A percentile compares a stretch with the other conserved stretches of the same genome.
These are phyloP conservation scores for Mimachlamys varia DNA, from an alignment of 2,888 invertebrate genomes.

Conservation along the genomic window DNA sequence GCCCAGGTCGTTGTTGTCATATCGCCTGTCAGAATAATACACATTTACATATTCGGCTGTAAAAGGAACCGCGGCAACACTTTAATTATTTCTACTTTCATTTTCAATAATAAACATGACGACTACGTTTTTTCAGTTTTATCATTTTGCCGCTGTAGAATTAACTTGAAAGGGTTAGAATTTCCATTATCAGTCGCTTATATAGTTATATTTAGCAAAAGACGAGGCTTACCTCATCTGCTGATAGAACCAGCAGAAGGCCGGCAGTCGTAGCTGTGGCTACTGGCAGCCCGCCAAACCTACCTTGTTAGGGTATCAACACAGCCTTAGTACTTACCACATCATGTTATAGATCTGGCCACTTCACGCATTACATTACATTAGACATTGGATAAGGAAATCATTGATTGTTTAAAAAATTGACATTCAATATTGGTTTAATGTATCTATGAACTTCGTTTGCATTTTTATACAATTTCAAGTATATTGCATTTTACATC, in stretches of 20 bases:
- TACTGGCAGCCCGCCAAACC: not conserved
- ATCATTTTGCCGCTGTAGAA: slow-evolving; percentile 19
- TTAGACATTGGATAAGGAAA: too few species aligned
- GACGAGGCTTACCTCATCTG: not conserved
- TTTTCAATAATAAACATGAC: slow-evolving; percentile 15
- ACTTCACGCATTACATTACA: too few species aligned
- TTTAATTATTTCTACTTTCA: not conserved
- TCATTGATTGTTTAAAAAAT: too few species aligned
- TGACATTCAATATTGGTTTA: too few species aligned
- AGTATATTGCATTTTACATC: too few species aligned
- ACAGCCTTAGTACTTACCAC: not conserved
- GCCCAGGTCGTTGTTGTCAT: not conserved
- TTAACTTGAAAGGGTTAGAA: slow-evolving; percentile 28
- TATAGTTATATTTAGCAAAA: slow-evolving; percentile 13
- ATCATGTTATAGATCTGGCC: too few species aligned
- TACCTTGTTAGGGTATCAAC: not conserved
- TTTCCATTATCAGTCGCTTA: slow-evolving; percentile 15
- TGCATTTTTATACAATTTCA: too few species aligned
- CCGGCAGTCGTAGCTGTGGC: not conserved
- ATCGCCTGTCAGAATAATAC: not conserved
- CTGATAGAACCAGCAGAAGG: not conserved
- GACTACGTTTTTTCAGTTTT: not conserved
- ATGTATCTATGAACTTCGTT: too few species aligned
- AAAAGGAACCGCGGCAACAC: not conserved
- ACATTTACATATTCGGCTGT: not conserved